Evolutionary conservation across 2,113 vertebrate species (phyloP), one percentile per base, ranked within the genome.

Genomic region (Mugil cephalus): DNA sequence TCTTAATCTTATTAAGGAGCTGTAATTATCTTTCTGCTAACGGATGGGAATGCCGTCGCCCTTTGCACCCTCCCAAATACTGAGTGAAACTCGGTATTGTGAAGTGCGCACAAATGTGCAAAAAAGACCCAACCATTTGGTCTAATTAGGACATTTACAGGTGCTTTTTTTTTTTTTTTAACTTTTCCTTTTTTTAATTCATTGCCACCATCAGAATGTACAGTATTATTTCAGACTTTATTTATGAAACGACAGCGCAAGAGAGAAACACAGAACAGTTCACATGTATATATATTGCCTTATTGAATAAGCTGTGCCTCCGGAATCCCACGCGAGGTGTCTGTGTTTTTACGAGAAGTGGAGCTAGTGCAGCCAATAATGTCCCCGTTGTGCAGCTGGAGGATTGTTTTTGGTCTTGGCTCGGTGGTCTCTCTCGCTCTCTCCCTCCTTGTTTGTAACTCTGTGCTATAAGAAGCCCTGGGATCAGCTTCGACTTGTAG

Each of bases 221-320:
- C 77, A 80, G 83, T 84, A 89, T 87, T 90, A 54, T 36, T 46
- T 74, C 50, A 84, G 36, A 64, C 14, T 48, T 75, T 69, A 86
- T 89, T 84, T 74, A 86, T 78, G 47, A 79, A 65, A 71, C 11
- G 13, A 64, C 53, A 52, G 80, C 83, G 71, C 88, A 77, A 83
- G 19, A 54, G 34, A 34, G 55, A 59, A 63, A 56, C n/a, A 63
- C 46, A 67, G 60, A 73, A 60, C 53, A 68, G 55, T 77, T 83
- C 63, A 78, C 42, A 7, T 94, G 94, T 95, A 92, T 91, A 92
- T 91, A 89, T 88, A 89, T 93, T 94, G 95, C 95, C 95, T 97
- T 96, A 95, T 78, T 93, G 86, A 92, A 91, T 84, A 94, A 88
- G 82, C 80, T 60, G 84, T 89, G 86, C 86, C 89, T 89, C 89